A percentile compares a stretch with the other conserved stretches of the same genome.
phyloP scores from a whole-genome alignment of 2,113 vertebrate species.

The Phoxinus phoxinus region DNA sequence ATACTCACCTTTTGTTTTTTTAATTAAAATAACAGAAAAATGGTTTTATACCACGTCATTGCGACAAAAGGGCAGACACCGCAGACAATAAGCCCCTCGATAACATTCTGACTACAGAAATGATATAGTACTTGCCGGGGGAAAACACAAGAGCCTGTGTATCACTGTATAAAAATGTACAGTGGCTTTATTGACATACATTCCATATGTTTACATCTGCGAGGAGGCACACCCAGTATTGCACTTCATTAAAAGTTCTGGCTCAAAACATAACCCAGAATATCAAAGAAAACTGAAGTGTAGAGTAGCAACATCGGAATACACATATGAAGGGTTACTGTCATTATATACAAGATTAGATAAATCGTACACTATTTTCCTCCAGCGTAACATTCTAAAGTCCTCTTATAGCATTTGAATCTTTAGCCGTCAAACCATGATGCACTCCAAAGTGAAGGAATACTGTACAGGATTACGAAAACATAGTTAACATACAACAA shows the following conservation, averaged over 20 bases:
- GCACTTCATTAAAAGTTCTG: conserved; percentile 99
- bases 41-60: conserved; percentile 61
- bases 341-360: conserved; percentile 96
- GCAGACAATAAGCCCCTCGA: conserved; percentile 63
- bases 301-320: conserved; percentile 97
- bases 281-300: conserved; percentile 98
- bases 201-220: conserved; percentile 99
- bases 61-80: conserved; percentile 65
- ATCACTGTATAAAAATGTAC: conserved; percentile 99
- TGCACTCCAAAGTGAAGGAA: conserved; percentile 86
- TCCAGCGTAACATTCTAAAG: conserved; percentile 88
- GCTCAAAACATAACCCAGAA: conserved; percentile 98
- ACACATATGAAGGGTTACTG: conserved; percentile 95
- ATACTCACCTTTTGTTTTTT: conserved; percentile 54
- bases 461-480: conserved; percentile 96
- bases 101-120: conserved; percentile 67
- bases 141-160: conserved; percentile 71
- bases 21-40: conserved; percentile 63
- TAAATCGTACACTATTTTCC: conserved; percentile 95
- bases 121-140: conserved; percentile 69
- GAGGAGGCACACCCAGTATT: conserved; percentile 99
- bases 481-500: conserved; percentile 92
- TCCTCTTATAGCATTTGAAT: conserved; percentile 84
- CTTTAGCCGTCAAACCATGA: conserved; percentile 83
- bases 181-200: conserved; percentile 99